Evolutionary conservation across 2,888 invertebrate genomes (phyloP), one percentile per base, ranked within the genome.

Genomic region (Biston betularia): DNA sequence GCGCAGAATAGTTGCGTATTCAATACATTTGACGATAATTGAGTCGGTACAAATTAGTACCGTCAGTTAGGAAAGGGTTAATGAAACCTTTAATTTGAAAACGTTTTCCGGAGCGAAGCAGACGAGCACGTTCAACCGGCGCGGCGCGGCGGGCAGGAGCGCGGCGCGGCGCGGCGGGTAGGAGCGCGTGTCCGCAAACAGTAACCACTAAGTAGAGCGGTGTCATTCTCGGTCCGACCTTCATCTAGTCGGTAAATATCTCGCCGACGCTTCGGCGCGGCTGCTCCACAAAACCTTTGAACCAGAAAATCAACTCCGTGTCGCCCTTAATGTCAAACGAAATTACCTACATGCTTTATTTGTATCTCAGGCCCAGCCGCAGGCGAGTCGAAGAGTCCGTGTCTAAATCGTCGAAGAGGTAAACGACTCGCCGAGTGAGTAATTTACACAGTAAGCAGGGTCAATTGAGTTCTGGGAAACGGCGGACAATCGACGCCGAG

Each of bases 391-490:
- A 12, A 64, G 46, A 40, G 49, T 48, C 46, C 9, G 46, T 34
- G 54, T 35, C 35, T 15, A 57, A 45, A 44, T 50, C 49, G 38
- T 53, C 49, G 40, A 60, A 56, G 57, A 50, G 67, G 63, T 67
- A 55, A 49, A 59, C 14, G 67, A 33, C 59, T 45, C 49, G 40
- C 55, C 40, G 55, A 67, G 44, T 63, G 55, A 59, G 46, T 63
- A 55, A 68, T 68, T 67, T 54, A 58, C 55, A 48, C 63, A 55
- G 58, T 33, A 50, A 63, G 67, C 54, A 45, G 54, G 44, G 50
- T 35, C 52, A 63, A 68, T 63, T 65, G 64, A 68, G 65, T 71
- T 69, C 70, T 69, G 59, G 50, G 73, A 70, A 73, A 58, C 44
- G n/a, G 9, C 55, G 42, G 60, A 46, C 44, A 52, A 50, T n/a